Conservation (phyloP, 2,113 vertebrate genomes). For the Neodon shergylaensis region DNA sequence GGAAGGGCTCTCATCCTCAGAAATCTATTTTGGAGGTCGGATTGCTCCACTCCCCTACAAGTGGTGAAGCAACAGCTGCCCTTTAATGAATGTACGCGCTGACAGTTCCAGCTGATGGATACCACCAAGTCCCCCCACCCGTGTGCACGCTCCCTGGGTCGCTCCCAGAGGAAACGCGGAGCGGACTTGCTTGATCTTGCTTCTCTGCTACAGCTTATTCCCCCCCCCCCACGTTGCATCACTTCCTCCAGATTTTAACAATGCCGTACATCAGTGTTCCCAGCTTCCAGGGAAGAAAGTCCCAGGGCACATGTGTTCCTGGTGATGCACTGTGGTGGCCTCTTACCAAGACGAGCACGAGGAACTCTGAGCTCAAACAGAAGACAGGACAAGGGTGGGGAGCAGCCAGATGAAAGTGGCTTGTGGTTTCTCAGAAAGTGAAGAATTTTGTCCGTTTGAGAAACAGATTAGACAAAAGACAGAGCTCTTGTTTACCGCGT, state of each 20-base stretch:
- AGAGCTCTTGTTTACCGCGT: neutral
- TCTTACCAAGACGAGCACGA: constrained; percentile 62
- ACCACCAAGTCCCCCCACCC: constrained; percentile 74
- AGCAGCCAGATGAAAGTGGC: constrained; percentile 51
- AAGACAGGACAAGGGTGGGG: constrained; percentile 5
- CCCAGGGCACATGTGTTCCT: constrained; percentile 64
- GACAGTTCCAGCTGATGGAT: constrained; percentile 91
- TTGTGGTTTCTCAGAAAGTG: constrained; percentile 53
- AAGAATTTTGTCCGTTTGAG: constrained; percentile 54
- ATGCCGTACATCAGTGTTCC: constrained; percentile 48
- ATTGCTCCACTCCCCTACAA: constrained; percentile 78
- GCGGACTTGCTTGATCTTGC: constrained; percentile 12
- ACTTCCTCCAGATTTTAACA: constrained; percentile 55
- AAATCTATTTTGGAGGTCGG: constrained; percentile 84
- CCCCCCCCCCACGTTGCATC: neutral
- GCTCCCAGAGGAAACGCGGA: neutral
- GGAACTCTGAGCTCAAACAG: constrained; percentile 55
- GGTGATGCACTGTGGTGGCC: constrained; percentile 66
- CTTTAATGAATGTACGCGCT: constrained; percentile 83
- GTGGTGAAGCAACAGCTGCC: constrained; percentile 85
- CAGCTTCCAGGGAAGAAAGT: constrained; percentile 65
- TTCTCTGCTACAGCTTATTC: constrained; percentile 37
- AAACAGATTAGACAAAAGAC: constrained; percentile 10
- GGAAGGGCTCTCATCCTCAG: constrained; percentile 79
- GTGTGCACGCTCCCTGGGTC: constrained; percentile 5